Conservation (phyloP, 2,797 vertebrate species). For the Lithobates sylvaticus region DNA sequence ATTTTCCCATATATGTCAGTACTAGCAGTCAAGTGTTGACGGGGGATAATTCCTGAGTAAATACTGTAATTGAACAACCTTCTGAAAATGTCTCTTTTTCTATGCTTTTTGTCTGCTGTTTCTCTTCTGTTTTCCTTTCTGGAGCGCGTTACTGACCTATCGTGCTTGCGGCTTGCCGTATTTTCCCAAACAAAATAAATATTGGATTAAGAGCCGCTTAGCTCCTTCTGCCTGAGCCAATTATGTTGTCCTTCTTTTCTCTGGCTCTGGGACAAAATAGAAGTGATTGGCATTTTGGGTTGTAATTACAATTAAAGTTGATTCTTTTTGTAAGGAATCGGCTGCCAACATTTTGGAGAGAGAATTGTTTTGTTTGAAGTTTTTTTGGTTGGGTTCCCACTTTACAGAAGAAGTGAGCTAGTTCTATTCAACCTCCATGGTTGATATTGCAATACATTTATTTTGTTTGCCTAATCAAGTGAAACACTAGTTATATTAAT, state of each 20-base stretch:
- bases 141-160: slow-evolving; percentile 40
- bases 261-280: slow-evolving; percentile 36
- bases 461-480: slow-evolving; percentile 17
- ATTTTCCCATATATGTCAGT: neutral
- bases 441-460: slow-evolving; percentile 10
- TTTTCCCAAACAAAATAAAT: slow-evolving; percentile 58
- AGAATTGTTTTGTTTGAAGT: slow-evolving; percentile 23
- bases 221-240: slow-evolving; percentile 45
- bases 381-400: slow-evolving; percentile 23
- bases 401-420: slow-evolving; percentile 4
- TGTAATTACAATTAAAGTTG: slow-evolving; percentile 42
- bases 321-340: neutral
- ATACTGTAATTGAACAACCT: slow-evolving; percentile 35
- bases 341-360: slow-evolving; percentile 20
- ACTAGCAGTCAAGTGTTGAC: slow-evolving; percentile 17
- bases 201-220: slow-evolving; percentile 50
- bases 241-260: slow-evolving; percentile 53
- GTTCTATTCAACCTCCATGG: neutral
- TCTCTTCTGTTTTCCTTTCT: slow-evolving; percentile 48
- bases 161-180: slow-evolving; percentile 44
- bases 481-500: neutral
- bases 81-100: slow-evolving; percentile 15
- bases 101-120: slow-evolving; percentile 29
- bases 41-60: slow-evolving; percentile 36
- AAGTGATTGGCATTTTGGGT: slow-evolving; percentile 50